Percentiles rank a stretch among this genome's conserved stretches.
phyloP scores from a whole-genome alignment of 2,888 invertebrate species.

The Rhyacophila evoluta region DNA sequence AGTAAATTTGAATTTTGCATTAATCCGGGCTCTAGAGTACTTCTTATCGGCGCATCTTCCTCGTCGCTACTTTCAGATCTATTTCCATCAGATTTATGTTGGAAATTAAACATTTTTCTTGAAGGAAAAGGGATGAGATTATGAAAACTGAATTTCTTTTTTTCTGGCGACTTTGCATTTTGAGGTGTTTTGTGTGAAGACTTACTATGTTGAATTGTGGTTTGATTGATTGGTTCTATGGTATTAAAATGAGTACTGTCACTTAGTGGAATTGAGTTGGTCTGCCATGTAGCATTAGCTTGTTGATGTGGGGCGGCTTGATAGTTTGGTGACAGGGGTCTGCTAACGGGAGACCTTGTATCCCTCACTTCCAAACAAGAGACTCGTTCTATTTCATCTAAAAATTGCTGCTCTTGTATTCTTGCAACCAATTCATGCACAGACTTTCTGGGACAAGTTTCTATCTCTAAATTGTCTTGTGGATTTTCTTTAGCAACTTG shows the following conservation, averaged over 20 bases:
- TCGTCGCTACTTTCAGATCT: conserved; percentile 73
- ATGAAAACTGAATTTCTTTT: conserved; percentile 67
- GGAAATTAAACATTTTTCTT: conserved; percentile 66
- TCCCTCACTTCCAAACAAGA: conserved; percentile 50
- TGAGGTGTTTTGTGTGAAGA: conserved; percentile 56
- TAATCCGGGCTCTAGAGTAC: conserved; percentile 67
- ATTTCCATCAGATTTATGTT: conserved; percentile 67
- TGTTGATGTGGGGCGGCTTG: conserved; percentile 27
- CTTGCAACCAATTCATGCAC: conserved; percentile 75
- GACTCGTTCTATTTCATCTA: conserved; percentile 50
- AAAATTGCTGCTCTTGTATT: conserved; percentile 68
- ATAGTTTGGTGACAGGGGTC: conserved; percentile 51
- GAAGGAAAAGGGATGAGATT: conserved; percentile 69
- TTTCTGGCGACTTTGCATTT: conserved; percentile 63
- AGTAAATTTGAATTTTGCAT: conserved; percentile 70
- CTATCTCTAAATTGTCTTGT: conserved; percentile 10
- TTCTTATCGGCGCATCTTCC: conserved; percentile 68
- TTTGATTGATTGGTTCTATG: conserved; percentile 50
- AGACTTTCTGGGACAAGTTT: conserved; percentile 64
- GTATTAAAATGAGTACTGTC: conserved; percentile 54
- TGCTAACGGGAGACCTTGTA: conserved; percentile 40
- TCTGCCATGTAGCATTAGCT: conserved; percentile 42
- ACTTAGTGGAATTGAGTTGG: conserved; percentile 51
- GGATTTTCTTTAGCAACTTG: conserved; percentile 15
- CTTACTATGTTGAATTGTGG: conserved; percentile 43